Evolutionary conservation across 2,113 vertebrate genomes (phyloP).

Genomic region (Reinhardtius hippoglossoides): DNA sequence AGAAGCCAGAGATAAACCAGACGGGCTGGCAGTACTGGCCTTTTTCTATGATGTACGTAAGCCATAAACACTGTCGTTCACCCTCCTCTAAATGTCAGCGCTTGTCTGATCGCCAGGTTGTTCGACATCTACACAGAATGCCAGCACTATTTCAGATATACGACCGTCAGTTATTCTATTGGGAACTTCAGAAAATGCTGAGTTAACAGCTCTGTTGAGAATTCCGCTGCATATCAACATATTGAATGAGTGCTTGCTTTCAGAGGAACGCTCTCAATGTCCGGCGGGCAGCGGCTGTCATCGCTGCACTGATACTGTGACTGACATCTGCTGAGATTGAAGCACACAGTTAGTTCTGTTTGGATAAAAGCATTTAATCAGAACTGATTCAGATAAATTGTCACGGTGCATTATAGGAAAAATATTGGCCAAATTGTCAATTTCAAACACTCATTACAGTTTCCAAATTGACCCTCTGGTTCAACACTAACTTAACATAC

Average conservation of each 20-base stretch:
- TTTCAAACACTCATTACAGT: too few relatives aligned
- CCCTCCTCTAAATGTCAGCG: too few relatives aligned
- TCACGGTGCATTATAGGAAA: too few relatives aligned
- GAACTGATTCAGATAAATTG: too few relatives aligned
- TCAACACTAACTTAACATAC: too few relatives aligned
- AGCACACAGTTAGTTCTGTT: background rate
- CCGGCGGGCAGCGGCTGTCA: conserved; percentile 28
- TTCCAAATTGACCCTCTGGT: too few relatives aligned
- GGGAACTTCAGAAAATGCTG: conserved; percentile 28
- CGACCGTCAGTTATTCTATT: background rate
- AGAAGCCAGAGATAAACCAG: conserved; percentile 82
- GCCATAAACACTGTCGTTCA: background rate
- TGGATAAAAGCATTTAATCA: too few relatives aligned
- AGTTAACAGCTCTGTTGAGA: conserved; percentile 46
- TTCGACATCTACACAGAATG: background rate
- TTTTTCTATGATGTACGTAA: conserved; percentile 86
- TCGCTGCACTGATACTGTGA: conserved; percentile 16
- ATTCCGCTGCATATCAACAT: background rate
- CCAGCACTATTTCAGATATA: background rate
- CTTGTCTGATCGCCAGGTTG: too few relatives aligned
- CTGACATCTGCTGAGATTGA: conserved; percentile 19
- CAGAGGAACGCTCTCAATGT: conserved; percentile 33
- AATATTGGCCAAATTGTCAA: too few relatives aligned
- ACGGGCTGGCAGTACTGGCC: conserved; percentile 90
- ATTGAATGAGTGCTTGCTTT: conserved; percentile 40